phyloP scores from a whole-genome alignment of 1,140 invertebrate genomes.

The Bactericera cockerelli region DNA sequence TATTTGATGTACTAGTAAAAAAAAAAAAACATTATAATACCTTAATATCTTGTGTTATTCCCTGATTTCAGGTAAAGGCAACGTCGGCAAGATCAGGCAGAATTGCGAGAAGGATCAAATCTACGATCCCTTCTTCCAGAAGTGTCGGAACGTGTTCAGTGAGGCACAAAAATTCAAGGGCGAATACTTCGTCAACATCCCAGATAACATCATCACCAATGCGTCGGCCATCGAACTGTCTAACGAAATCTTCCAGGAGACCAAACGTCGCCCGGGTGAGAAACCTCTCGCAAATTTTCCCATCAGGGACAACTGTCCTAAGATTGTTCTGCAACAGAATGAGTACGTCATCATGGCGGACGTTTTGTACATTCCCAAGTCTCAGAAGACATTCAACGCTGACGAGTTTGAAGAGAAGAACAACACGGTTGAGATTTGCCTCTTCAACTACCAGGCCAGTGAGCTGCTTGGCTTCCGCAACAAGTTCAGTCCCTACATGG shows the following conservation, averaged over 20 bases:
- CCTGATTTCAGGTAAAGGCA: constrained; percentile 18
- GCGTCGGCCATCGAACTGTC: neutral
- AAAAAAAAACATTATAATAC: too few species aligned
- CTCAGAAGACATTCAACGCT: constrained; percentile 26
- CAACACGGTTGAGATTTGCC: constrained; percentile 23
- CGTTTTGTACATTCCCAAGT: constrained; percentile 29
- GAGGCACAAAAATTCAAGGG: neutral
- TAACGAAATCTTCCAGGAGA: neutral
- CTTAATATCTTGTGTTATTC: too few species aligned
- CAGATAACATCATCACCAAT: constrained; percentile 8
- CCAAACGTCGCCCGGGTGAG: constrained; percentile 14
- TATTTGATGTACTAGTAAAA: too few species aligned
- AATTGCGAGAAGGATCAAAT: constrained; percentile 27
- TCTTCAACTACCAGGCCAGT: constrained; percentile 19
- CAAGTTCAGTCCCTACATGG: constrained; percentile 32
- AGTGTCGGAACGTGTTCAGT: constrained; percentile 26
- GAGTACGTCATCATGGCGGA: constrained; percentile 30
- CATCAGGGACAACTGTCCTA: constrained; percentile 27
- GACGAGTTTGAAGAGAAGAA: constrained; percentile 26
- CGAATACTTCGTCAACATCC: constrained; percentile 13
- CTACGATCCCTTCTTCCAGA: constrained; percentile 37
- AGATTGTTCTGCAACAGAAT: constrained; percentile 28
- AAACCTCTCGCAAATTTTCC: neutral
- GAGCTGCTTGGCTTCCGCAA: constrained; percentile 13
- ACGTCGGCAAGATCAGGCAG: constrained; percentile 27